Conservation (phyloP, 2,113 vertebrate genomes). For the Corydoras sp. region DNA sequence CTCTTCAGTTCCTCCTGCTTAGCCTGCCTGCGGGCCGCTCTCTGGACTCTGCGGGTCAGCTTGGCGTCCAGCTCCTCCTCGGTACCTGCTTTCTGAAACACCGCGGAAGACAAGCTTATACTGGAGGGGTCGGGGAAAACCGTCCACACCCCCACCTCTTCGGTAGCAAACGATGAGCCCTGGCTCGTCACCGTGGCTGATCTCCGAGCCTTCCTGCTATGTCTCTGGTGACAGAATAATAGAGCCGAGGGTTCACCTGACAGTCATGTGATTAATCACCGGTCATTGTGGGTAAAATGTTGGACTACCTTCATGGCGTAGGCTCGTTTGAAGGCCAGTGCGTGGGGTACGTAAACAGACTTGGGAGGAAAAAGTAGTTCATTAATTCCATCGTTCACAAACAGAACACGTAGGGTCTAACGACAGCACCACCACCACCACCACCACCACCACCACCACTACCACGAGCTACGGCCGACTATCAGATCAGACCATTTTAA, state of each 20-base stretch:
- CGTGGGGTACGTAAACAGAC: slow-evolving; percentile 85
- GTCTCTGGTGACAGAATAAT: slow-evolving; percentile 28
- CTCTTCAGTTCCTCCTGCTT: slow-evolving; percentile 89
- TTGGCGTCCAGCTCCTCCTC: slow-evolving; percentile 79
- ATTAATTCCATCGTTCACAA: slow-evolving; percentile 11
- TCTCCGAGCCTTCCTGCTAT: background rate
- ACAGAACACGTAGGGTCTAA: background rate
- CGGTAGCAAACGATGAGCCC: slow-evolving; percentile 55
- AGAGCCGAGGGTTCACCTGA: slow-evolving; percentile 12
- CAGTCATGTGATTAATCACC: slow-evolving; percentile 1
- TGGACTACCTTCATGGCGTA: slow-evolving; percentile 82
- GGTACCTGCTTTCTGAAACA: slow-evolving; percentile 69
- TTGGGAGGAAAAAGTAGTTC: slow-evolving; percentile 59
- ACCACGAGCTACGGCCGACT: background rate
- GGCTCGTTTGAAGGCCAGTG: slow-evolving; percentile 83
- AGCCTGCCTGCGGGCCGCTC: slow-evolving; percentile 80
- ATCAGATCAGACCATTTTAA: background rate
- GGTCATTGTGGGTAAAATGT: slow-evolving; percentile 46
- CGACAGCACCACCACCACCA: background rate
- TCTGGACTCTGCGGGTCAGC: slow-evolving; percentile 80
- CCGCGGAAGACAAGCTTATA: slow-evolving; percentile 54
- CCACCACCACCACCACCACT: background rate
- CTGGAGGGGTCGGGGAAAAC: slow-evolving; percentile 51
- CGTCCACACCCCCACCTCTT: slow-evolving; percentile 53
- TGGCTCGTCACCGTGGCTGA: slow-evolving; percentile 6